Conservation (phyloP, 1,140 invertebrate species). For the Dendroctonus valens region DNA sequence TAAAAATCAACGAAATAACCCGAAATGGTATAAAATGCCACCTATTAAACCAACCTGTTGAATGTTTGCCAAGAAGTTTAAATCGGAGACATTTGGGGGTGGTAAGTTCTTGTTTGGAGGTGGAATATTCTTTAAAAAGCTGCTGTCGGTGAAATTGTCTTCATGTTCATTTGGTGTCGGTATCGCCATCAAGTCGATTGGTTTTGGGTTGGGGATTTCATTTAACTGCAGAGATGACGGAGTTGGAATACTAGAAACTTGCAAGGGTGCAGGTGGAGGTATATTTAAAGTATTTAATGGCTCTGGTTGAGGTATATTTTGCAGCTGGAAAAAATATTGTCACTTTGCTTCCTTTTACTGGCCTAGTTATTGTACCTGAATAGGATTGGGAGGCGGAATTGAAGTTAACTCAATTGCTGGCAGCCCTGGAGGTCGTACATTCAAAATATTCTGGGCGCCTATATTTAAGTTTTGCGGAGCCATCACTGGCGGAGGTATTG, state of each 20-base stretch:
- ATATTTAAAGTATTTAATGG: conserved; percentile 49
- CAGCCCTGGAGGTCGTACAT: conserved; percentile 31
- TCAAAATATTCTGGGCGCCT: conserved; percentile 8
- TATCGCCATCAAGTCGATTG: conserved; percentile 46
- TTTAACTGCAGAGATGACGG: conserved; percentile 50
- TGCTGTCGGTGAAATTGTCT: conserved; percentile 41
- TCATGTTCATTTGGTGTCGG: conserved; percentile 44
- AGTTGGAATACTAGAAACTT: conserved; percentile 55
- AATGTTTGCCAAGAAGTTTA: conserved; percentile 21
- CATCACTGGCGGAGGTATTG: conserved; percentile 47
- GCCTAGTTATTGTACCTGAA: conserved; percentile 40
- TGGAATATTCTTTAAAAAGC: conserved; percentile 50
- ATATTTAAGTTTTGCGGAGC: conserved; percentile 19
- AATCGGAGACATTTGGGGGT: conserved; percentile 43
- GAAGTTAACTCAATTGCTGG: conserved; percentile 44
- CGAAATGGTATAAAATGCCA: too few species aligned
- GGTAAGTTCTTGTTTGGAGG: conserved; percentile 50
- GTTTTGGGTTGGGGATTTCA: conserved; percentile 50
- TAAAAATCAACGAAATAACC: neutral
- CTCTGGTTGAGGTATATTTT: conserved; percentile 34
- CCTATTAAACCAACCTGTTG: neutral
- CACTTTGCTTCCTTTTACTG: neutral
- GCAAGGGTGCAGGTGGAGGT: conserved; percentile 53
- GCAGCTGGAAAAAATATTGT: conserved; percentile 15
- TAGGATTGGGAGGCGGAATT: conserved; percentile 49